Base-by-base conservation (phyloP, 2,888 invertebrate genomes). In the Ptychoptera contaminata region DNA sequence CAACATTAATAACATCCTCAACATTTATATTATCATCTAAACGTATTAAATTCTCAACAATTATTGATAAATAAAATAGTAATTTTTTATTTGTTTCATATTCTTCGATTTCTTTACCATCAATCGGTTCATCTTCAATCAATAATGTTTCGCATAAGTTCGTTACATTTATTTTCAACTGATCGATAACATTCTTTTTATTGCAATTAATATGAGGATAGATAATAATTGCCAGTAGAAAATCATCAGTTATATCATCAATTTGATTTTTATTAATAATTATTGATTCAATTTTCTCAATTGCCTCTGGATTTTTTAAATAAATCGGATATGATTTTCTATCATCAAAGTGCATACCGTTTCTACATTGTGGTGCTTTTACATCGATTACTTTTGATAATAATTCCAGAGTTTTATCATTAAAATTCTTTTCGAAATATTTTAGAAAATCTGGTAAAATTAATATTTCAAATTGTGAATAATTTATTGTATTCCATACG, bases 321-420 rank as follows among this genome's bases (percentile, higher is more conserved):
- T 76, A 74, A 16, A 84, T 56, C 1, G 75, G 70, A 59, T 82
- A 84, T 51, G 73, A 73, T 0, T 69, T 72, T 82, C 83, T 83
- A 14, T 71, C 67, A 46, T 67, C 60, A 8, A 79, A 57, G 49
- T 71, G 70, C 1, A 73, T 67, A 1, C 80, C 79, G 59, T 71
- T 72, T 46, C 68, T 67, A 8, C 72, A 72, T 1, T 77, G 59
- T 1, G 81, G 77, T 7, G 77, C 70, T 60, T 86, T 87, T 42
- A 67, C 66, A 34, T 77, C 55, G 34, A 86, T 67, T 41, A 88
- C 70, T 56, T 76, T 76, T 0, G 77, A 70, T 12, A 86, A 59
- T 23, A 82, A 67, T 39, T 70, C 62, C 53, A 85, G 66, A 3
- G 72, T 69, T 34, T 71, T 63, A 32, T 58, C 56, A 50, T 77